phyloP scores from a whole-genome alignment of 1,140 invertebrate species.

The Trichoplusia ni region DNA sequence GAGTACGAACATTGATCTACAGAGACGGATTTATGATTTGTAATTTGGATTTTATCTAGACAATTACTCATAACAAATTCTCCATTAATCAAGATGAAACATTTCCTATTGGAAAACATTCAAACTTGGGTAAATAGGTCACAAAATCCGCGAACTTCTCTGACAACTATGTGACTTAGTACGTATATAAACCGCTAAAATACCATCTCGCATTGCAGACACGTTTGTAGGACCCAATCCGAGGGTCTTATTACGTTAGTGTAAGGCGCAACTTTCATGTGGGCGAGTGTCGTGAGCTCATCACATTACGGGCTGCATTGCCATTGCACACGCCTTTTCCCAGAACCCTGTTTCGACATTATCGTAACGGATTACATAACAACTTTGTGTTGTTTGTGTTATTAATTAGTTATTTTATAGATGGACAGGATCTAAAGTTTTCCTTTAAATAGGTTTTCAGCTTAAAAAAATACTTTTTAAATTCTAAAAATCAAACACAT shows the following conservation, averaged over 20 bases:
- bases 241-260: neutral
- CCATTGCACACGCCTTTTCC: conserved; percentile 28
- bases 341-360: conserved; percentile 25
- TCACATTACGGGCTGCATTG: conserved; percentile 16
- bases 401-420: too few species aligned
- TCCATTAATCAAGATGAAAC: too few species aligned
- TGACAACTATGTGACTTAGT: conserved; percentile 1
- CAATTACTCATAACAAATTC: too few species aligned
- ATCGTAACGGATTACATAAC: conserved; percentile 29
- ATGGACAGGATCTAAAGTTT: too few species aligned
- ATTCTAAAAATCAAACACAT: too few species aligned
- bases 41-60: too few species aligned
- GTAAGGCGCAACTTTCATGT: neutral
- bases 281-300: conserved; percentile 13
- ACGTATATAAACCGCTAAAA: conserved; percentile 13
- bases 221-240: conserved; percentile 1
- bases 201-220: conserved; percentile 9
- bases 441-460: too few species aligned
- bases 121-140: neutral
- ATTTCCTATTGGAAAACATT: too few species aligned
- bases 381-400: conserved; percentile 13
- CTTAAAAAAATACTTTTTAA: too few species aligned
- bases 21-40: too few species aligned
- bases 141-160: neutral
- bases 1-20: too few species aligned